Base-by-base conservation (phyloP, 2,888 invertebrate genomes). In the Polyommatus iphigenia region DNA sequence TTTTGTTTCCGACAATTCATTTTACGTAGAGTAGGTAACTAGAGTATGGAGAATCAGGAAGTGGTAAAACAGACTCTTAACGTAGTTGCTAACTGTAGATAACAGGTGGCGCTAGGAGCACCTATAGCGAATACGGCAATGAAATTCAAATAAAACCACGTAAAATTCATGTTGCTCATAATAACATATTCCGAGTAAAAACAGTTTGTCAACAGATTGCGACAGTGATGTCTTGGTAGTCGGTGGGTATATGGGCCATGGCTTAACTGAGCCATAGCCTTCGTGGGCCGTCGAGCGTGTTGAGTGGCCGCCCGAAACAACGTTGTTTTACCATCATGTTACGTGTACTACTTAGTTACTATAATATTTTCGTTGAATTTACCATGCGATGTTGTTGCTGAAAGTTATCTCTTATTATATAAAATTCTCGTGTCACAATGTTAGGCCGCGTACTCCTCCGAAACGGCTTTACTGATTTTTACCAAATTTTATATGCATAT, bases 211-310 rank as follows among this genome's bases (percentile, higher is more conserved):
- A 67, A 67, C 29, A 24, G 67, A 29, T 67, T 67, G 20, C 67
- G 67, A 67, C 29, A 67, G 29, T 62, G 62, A 62, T 62, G 67
- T 67, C 67, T 67, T 67, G 67, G 29, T 6, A 15, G 29, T 32
- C 15, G 67, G 67, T 62, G 13, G 62, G 24, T 75, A 75, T 75
- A 75, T 50, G 32, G 75, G 75, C 75, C 75, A 75, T 75, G 75
- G 75, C 54, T 54, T 67, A 29, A 75, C 50, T 75, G 8, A 54
- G 18, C 75, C 75, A 75, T 75, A 75, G 54, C 75, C 75, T 75
- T 75, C 75, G 75, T 75, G 75, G 32, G 8, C 75, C 73, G 75
- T 50, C 75, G 75, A 75, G 75, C 75, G 18, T 54, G 75, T 6
- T 75, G 54, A 75, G 75, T 75, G 24, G 54, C 50, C 54, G 50